A percentile compares a stretch with the other conserved stretches of the same genome.
Conservation (phyloP, 2,113 vertebrate genomes). For the Halcyon senegalensis region DNA sequence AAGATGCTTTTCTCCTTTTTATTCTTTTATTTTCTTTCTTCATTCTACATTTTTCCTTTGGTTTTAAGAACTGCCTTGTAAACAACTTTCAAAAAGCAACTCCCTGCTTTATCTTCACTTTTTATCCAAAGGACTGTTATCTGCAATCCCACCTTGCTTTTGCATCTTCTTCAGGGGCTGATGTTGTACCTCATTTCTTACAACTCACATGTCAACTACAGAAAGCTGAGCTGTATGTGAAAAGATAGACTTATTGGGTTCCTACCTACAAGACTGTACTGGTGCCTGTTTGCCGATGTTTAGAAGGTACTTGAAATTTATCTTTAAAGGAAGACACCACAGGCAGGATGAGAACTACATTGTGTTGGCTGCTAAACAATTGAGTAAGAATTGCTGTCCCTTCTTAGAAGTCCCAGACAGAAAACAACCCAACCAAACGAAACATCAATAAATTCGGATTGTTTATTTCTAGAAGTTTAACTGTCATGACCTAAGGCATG, state of each 20-base stretch:
- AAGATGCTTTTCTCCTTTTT: not conserved
- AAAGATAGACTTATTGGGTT: not conserved
- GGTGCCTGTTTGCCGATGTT: not conserved
- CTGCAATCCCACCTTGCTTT: conserved; percentile 35
- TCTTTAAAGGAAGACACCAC: not conserved
- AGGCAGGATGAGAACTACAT: not conserved
- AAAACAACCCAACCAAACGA: not conserved
- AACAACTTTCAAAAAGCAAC: conserved; percentile 1
- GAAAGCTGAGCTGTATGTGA: not conserved
- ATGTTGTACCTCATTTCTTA: not conserved
- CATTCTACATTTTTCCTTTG: not conserved
- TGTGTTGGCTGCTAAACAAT: not conserved
- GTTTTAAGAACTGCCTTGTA: not conserved
- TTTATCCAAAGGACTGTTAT: not conserved
- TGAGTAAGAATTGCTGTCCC: not conserved
- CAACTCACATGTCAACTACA: not conserved
- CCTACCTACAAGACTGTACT: not conserved
- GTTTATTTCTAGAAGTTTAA: not conserved
- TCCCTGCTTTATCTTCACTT: not conserved
- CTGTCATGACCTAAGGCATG: not conserved
- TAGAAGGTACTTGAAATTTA: not conserved
- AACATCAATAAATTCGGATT: not conserved
- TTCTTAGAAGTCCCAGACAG: not conserved
- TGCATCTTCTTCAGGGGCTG: not conserved
- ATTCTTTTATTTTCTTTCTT: not conserved